phyloP scores from a whole-genome alignment of 2,888 invertebrate genomes.

The Sisyra terminalis region DNA sequence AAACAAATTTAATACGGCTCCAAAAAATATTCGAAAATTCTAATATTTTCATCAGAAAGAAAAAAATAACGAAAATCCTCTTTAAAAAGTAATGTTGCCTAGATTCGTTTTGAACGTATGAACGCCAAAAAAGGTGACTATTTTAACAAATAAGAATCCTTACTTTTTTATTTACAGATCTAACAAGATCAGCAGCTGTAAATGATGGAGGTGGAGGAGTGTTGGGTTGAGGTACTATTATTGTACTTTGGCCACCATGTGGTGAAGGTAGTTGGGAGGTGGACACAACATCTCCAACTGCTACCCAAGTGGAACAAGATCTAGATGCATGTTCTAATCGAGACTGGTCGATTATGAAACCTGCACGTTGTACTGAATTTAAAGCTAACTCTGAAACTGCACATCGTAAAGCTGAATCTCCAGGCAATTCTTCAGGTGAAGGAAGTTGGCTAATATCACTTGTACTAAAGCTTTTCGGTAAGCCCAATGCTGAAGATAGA shows the following conservation, averaged over 20 bases:
- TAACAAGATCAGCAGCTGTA: slow-evolving; percentile 47
- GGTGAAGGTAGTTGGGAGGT: slow-evolving; percentile 74
- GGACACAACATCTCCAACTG: slow-evolving; percentile 56
- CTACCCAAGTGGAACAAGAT: slow-evolving; percentile 78
- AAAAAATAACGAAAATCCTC: no score
- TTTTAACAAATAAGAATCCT: neutral
- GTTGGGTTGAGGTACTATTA: slow-evolving; percentile 23
- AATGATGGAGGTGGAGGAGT: slow-evolving; percentile 35
- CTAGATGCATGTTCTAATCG: slow-evolving; percentile 44
- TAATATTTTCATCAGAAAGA: no score
- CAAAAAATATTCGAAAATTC: no score
- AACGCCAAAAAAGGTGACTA: no score
- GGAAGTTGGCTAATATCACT: slow-evolving; percentile 52
- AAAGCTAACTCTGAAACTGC: slow-evolving; percentile 40
- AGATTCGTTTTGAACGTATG: no score
- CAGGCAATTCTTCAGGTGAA: slow-evolving; percentile 29
- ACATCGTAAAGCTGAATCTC: slow-evolving; percentile 16
- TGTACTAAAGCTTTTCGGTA: slow-evolving; percentile 73
- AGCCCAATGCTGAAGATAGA: slow-evolving; percentile 59
- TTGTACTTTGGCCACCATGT: slow-evolving; percentile 39
- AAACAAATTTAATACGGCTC: no score
- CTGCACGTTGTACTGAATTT: slow-evolving; percentile 35
- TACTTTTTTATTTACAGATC: slow-evolving; percentile 68
- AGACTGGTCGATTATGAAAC: slow-evolving; percentile 35
- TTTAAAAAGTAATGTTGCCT: no score